phyloP scores from a whole-genome alignment of 2,888 invertebrate genomes.

The Seladonia tumulorum region DNA sequence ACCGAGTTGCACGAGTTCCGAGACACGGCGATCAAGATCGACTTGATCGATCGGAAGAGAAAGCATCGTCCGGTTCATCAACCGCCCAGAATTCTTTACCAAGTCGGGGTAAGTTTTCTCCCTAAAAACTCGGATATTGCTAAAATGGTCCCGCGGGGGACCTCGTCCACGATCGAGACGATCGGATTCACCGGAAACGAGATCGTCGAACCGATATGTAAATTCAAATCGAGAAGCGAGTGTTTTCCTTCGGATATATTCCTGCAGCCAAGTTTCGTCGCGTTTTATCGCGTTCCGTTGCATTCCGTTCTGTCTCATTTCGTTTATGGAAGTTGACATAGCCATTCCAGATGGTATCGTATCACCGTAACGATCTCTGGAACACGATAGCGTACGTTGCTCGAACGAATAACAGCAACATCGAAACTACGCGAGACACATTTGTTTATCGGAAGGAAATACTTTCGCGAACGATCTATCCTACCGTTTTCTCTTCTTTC shows the following conservation, averaged over 20 bases:
- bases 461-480: neutral
- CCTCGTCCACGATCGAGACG: neutral
- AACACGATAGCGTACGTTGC: neutral
- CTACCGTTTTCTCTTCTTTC: too few species aligned
- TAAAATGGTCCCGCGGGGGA: neutral
- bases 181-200: neutral
- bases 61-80: constrained; percentile 72
- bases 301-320: neutral
- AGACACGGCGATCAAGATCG: constrained; percentile 81
- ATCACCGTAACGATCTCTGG: neutral
- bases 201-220: neutral
- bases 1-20: constrained; percentile 76
- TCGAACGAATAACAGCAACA: neutral
- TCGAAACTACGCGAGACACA: neutral
- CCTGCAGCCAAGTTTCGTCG: neutral
- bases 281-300: neutral
- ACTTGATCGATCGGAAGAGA: constrained; percentile 78
- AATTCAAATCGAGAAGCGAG: neutral
- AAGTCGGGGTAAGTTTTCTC: constrained; percentile 88
- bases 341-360: neutral
- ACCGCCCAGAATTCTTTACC: constrained; percentile 89
- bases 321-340: neutral
- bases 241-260: neutral
- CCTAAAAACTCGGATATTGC: neutral
- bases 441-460: neutral